Evolutionary conservation across 2,797 vertebrate species (phyloP).

Genomic region (Cuculus canorus): DNA sequence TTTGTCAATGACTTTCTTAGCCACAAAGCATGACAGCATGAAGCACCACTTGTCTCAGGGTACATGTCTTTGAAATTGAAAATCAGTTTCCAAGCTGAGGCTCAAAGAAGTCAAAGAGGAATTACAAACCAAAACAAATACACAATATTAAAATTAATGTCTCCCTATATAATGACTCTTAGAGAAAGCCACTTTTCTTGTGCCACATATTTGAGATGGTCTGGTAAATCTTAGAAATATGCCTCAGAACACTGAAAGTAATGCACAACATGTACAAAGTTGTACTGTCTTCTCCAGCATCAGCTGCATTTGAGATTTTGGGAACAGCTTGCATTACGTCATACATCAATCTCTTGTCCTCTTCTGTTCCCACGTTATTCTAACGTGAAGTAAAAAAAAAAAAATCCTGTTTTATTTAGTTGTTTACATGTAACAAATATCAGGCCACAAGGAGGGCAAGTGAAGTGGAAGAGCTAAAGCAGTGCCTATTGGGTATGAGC

Average conservation of each 20-base stretch:
- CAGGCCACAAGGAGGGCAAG: neutral
- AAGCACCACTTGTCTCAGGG: neutral
- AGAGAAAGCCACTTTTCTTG: neutral
- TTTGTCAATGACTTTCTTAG: neutral
- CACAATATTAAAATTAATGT: neutral
- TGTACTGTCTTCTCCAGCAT: neutral
- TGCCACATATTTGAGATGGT: neutral
- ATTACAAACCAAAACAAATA: neutral
- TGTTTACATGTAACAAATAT: neutral
- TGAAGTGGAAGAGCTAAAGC: neutral
- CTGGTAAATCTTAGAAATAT: neutral
- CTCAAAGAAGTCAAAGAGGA: neutral
- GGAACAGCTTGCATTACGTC: slow-evolving; percentile 12
- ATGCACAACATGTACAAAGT: neutral
- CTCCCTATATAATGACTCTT: neutral
- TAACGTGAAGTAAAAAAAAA: neutral
- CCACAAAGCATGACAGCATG: neutral
- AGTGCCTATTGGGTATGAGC: neutral
- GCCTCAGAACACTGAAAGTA: neutral
- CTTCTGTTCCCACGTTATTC: neutral
- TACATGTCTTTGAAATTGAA: neutral
- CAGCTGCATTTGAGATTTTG: neutral
- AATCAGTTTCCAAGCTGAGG: neutral
- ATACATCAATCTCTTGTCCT: slow-evolving; percentile 18
- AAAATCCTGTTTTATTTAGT: neutral